Base-by-base conservation (phyloP, 2,113 vertebrate genomes). In the Megaptera novaeangliae region DNA sequence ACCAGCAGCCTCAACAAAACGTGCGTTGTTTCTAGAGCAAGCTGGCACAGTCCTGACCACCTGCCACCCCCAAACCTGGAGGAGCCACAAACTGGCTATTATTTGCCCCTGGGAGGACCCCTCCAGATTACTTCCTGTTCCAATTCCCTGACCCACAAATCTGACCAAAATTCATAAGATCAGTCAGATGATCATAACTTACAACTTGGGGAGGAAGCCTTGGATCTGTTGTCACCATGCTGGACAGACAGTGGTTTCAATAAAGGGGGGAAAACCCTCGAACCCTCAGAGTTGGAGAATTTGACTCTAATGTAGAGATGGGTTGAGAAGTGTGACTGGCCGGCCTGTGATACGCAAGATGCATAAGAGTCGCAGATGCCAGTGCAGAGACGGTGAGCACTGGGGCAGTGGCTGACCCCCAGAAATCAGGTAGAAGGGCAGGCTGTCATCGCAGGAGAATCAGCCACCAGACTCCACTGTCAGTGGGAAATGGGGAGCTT, bases 341-440 rank as follows among this genome's bases (percentile, higher is more conserved):
- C 13, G 20, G 17, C 34, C 21, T 31, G n/a, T 15, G 29, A 36
- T 27, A 23, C 3, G 6, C 81, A 91, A 75, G 85, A 59, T 44
- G 49, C 9, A 61, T 7, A 25, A 15, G 6, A 44, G 64, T 63
- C 1, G 0, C 52, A 17, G 15, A 17, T 0, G 1, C 29, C 69
- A 27, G 46, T 83, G 15, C 64, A 68, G 59, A 93, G 34, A 34
- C 0, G 6, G 25, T 25, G 72, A 31, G 29, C 23, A 25, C 21
- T 6, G 31, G 46, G 57, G 5, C 34, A n/a, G 63, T 11, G 57
- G n/a, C 9, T 6, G 36, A 31, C 36, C 29, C 31, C 39, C 44
- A 57, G 66, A 68, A 87, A 12, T 49, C 29, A 34, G 44, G 81
- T 15, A 57, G 66, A 27, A 80, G 39, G 81, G 39, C 59, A 46